Conservation (phyloP, 1,140 invertebrate species). For the Heterodera carotae region DNA sequence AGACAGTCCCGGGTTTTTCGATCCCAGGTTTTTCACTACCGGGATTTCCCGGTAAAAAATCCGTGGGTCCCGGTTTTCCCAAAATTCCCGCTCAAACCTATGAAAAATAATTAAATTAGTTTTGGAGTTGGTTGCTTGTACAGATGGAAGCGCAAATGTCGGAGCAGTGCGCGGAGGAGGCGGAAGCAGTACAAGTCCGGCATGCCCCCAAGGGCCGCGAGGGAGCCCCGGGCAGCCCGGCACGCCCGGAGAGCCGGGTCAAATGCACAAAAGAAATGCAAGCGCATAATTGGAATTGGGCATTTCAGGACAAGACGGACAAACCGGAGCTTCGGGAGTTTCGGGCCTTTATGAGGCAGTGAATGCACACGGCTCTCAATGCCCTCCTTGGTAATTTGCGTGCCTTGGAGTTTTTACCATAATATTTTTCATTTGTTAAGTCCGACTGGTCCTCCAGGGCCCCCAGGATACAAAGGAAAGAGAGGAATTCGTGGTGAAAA, state of each 20-base stretch:
- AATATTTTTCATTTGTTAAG: slow-evolving; percentile 9
- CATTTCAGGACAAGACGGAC: slow-evolving; percentile 17
- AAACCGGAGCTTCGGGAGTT: slow-evolving; percentile 20
- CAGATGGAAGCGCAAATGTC: neutral
- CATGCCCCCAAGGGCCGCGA: slow-evolving; percentile 14
- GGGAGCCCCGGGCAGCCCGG: slow-evolving; percentile 7
- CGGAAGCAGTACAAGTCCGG: slow-evolving; percentile 2
- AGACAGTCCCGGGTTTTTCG: no score
- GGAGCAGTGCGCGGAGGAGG: neutral
- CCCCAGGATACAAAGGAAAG: slow-evolving; percentile 48
- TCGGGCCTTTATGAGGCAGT: slow-evolving; percentile 6
- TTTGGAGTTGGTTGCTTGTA: no score
- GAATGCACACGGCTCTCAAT: neutral
- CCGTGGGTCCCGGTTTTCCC: no score
- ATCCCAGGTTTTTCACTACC: no score
- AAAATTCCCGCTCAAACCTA: no score
- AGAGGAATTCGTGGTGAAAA: slow-evolving; percentile 48
- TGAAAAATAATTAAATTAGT: no score
- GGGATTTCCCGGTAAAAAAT: no score
- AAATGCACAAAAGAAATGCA: neutral
- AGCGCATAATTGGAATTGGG: neutral
- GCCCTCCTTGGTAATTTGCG: neutral
- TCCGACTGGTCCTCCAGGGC: slow-evolving; percentile 42
- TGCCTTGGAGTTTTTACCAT: neutral
- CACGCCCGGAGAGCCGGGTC: slow-evolving; percentile 8